Evolutionary conservation across 2,113 vertebrate genomes (phyloP), one percentile per base, ranked within the genome.

Genomic region (Phalacrocorax brasilianus): DNA sequence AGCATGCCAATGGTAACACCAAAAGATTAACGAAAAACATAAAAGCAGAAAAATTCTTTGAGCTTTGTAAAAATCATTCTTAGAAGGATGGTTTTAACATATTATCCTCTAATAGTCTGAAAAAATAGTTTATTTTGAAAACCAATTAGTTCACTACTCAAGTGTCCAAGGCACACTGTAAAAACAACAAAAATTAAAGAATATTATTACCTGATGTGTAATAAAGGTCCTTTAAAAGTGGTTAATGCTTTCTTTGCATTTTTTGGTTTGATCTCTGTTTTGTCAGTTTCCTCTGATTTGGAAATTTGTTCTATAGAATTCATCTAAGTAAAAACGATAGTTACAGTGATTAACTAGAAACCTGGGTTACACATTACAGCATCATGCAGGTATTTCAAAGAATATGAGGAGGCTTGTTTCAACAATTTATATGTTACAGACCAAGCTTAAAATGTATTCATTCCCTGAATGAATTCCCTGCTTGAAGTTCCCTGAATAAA

Each of bases 191-290:
- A 26, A 44, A 73, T 47, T 27, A 53, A 76, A 28, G 5, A 88
- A 62, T 78, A 62, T 42, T 73, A 94, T 95, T 98, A 99, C 99
- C 99, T 99, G 97, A 99, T 99, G 63, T 99, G 98, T 70, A 99
- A 97, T 94, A 99, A 98, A 77, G 97, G 96, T 87, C 99, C 99
- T 98, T 99, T 99, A 97, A 99, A 99, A 72, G 99, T 98, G 65
- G 98, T 99, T 95, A 98, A 66, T 33, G 99, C 98, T 97, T 98
- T 99, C 97, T 98, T 99, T 95, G 97, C 97, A 95, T 98, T 98
- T 98, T 98, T 99, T 85, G 94, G 97, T 97, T 99, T 98, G 93
- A 95, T 52, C 71, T 99, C 99, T 82, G 86, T 95, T 98, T 98
- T 99, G 62, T 99, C 99, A 66, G 83, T 97, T 92, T 99, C 99